Evolutionary conservation across 2,888 invertebrate species (phyloP).

Genomic region (Drosophila basisetae): DNA sequence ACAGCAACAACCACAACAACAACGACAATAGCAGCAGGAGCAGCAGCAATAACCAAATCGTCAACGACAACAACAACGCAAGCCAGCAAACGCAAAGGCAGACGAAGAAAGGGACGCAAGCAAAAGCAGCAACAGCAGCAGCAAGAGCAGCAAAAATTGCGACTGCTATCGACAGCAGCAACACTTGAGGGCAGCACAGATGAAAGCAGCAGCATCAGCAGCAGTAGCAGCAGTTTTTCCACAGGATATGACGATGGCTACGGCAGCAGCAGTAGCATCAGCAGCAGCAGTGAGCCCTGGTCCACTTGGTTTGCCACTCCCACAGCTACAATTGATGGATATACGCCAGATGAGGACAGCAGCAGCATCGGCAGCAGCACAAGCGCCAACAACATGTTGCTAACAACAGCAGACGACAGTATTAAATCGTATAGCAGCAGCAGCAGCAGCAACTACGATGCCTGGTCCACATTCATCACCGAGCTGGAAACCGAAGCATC

Average conservation of each 20-base stretch:
- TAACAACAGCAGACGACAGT: slow-evolving; percentile 67
- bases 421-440: slow-evolving; percentile 59
- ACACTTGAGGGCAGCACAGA: slow-evolving; percentile 42
- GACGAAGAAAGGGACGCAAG: slow-evolving; percentile 78
- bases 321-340: slow-evolving; percentile 62
- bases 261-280: slow-evolving; percentile 39
- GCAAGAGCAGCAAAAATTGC: slow-evolving; percentile 36
- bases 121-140: slow-evolving; percentile 39
- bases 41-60: slow-evolving; percentile 56
- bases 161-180: slow-evolving; percentile 47
- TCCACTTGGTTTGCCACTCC: slow-evolving; percentile 66
- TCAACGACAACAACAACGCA: slow-evolving; percentile 64
- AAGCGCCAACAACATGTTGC: slow-evolving; percentile 55
- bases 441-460: slow-evolving; percentile 60
- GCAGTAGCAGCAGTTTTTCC: slow-evolving; percentile 52
- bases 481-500: slow-evolving; percentile 64
- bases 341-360: slow-evolving; percentile 41
- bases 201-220: slow-evolving; percentile 35
- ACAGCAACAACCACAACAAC: slow-evolving; percentile 48
- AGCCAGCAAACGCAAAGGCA: slow-evolving; percentile 79
- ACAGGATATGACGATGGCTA: slow-evolving; percentile 58
- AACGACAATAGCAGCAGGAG: slow-evolving; percentile 46
- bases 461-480: slow-evolving; percentile 63
- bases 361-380: slow-evolving; percentile 52
- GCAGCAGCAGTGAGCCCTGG: slow-evolving; percentile 64